Evolutionary conservation across 2,888 invertebrate genomes (phyloP), one percentile per base, ranked within the genome.

Genomic region (Nymphalis c-album): DNA sequence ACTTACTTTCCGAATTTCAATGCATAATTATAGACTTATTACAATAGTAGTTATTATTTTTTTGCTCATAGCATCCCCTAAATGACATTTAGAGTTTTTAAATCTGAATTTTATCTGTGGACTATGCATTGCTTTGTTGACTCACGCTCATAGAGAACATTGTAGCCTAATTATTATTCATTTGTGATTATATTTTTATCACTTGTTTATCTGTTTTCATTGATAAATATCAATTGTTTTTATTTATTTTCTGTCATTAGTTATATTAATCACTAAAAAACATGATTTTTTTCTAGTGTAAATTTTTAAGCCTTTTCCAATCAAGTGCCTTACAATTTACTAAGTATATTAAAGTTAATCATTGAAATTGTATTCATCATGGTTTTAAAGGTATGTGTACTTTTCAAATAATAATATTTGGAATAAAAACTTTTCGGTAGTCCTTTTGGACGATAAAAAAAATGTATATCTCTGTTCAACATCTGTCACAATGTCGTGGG

Each of bases 401-500:
- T 17, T 46, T 60, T 22, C n/a, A 22, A 51, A 40, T 13, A 48
- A 46, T 4, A 62, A 51, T 20, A 40, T 40, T 40, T 40, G 40
- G 40, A 17, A 67, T 46, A 51, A 20, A 53, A 68, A 63, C 63
- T 61, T 20, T 68, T 55, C 53, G 55, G 13, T 40, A 53, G 17
- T 16, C 17, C 47, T 31, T 51, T 22, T 45, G 6, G 31, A 17
- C 16, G 2, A 10, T n/a, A 40, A 16, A 55, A 65, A 68, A 63
- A 72, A 71, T 67, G 68, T 51, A 63, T 47, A n/a, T 57, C 46
- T 60, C 60, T 10, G 5, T 31, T 7, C 66, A 60, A 40, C 70
- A 74, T 68, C 71, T 71, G 74, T 70, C 72, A 66, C 48, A 63
- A 67, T 68, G 69, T 71, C 65, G 69, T 70, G 67, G 63, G 70